Percentiles rank a stretch among this genome's conserved stretches.
phyloP scores from a whole-genome alignment of 2,113 vertebrate species.

The Prunella himalayana region DNA sequence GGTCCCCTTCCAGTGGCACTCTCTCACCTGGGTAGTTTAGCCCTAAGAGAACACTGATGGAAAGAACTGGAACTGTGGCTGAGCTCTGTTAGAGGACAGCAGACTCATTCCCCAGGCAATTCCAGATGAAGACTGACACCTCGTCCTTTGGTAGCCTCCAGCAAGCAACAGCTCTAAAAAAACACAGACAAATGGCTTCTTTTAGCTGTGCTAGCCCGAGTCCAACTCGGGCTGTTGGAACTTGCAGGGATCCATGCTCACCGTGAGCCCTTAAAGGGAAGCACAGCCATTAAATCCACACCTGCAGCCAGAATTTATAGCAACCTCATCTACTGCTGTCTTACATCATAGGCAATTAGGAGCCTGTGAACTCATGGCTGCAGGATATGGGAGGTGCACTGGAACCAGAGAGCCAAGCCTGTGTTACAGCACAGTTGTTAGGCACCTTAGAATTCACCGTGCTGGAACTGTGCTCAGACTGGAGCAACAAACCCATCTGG shows the following conservation, averaged over 20 bases:
- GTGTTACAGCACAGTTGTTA: neutral
- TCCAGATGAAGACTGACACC: neutral
- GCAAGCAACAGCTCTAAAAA: neutral
- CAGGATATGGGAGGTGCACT: slow-evolving; percentile 30
- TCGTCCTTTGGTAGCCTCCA: neutral
- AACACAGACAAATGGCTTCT: neutral
- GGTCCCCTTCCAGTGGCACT: neutral
- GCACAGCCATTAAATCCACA: slow-evolving; percentile 58
- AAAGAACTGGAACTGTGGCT: neutral
- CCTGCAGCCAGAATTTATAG: slow-evolving; percentile 65
- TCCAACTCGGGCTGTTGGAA: slow-evolving; percentile 13
- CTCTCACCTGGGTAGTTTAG: neutral
- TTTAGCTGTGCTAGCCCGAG: neutral
- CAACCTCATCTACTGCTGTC: slow-evolving; percentile 26
- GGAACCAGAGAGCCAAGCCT: neutral
- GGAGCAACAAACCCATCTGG: neutral
- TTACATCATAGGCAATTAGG: slow-evolving; percentile 61
- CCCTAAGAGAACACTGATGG: accelerated
- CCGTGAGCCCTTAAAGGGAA: slow-evolving; percentile 40
- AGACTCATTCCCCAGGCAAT: neutral
- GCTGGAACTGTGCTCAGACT: neutral
- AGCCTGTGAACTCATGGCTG: slow-evolving; percentile 49
- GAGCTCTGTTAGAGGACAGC: neutral
- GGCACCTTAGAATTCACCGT: neutral
- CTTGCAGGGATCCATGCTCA: slow-evolving; percentile 39